Base-by-base conservation (phyloP, 1,140 invertebrate genomes). In the Aphidius ervi region DNA sequence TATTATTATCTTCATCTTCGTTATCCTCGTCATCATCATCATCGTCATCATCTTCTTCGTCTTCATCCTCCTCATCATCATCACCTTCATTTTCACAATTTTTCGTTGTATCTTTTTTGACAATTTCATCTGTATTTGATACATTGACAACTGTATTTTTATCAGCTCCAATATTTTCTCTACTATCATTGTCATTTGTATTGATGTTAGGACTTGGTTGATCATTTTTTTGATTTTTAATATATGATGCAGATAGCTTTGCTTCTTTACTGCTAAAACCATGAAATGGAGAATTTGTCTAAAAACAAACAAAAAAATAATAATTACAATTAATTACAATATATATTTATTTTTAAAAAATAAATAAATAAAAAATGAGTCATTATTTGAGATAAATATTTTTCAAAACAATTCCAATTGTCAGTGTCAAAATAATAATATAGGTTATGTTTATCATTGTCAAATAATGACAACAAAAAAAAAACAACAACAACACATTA, bases 181-280 rank as follows among this genome's bases (percentile, higher is more conserved):
- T 67, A 42, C 42, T 31, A 31, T 47, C 58, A 23, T 63, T 56
- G 5, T 66, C 65, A 67, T 74, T 68, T 10, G 71, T 67, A 55
- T 71, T 31, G 2, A 31, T 31, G 2, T 31, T 31, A 3, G 23
- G 1, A 31, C 23, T 31, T 31, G 23, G 4, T 1, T 31, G 23
- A 31, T 31, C 23, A 31, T 31, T 31, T 70, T 56, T 74, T 67
- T 1, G 69, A 31, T 31, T 73, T 68, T 73, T 72, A 60, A 71
- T 56, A 6, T 70, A 73, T 31, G 72, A 73, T 45, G 69, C 71
- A 6, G 71, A 74, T 41, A 68, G 67, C 63, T 71, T 70, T 62
- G 73, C 72, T 63, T 80, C 77, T 63, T 70, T 75, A 63, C 69
- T 78, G 63, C 77, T 80, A 67, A 81, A 80, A 59, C 78, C 78